Percentiles rank a stretch among this genome's conserved stretches.
These are phyloP conservation scores for Rhagium mordax DNA, from an alignment of 2,888 invertebrate species.

Conservation along the genomic window DNA sequence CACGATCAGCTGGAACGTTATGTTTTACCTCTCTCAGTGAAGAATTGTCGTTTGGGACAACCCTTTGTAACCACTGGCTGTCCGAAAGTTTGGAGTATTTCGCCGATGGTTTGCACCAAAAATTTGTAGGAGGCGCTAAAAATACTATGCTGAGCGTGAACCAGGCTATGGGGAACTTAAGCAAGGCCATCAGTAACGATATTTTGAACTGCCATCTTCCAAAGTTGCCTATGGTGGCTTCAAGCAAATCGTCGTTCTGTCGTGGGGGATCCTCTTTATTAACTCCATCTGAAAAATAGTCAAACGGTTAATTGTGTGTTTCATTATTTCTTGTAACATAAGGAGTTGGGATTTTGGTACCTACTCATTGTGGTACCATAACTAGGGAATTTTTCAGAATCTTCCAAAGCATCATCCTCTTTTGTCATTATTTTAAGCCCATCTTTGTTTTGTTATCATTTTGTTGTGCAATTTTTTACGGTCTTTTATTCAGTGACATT, in stretches of 20 bases:
- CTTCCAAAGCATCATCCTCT: slow-evolving; percentile 2
- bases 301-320: no score
- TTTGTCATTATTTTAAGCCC: not conserved
- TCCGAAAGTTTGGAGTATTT: slow-evolving; percentile 60
- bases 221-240: slow-evolving; percentile 72
- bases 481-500: not conserved
- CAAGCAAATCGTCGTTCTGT: slow-evolving; percentile 43
- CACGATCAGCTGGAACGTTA: not conserved
- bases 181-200: slow-evolving; percentile 72
- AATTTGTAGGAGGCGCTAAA: slow-evolving; percentile 75
- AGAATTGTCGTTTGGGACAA: slow-evolving; percentile 44
- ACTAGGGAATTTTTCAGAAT: not conserved
- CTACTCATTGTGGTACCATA: slow-evolving; percentile 20
- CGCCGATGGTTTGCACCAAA: slow-evolving; percentile 72
- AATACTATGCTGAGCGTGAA: slow-evolving; percentile 77
- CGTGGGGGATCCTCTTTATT: not conserved
- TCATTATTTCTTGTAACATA: no score
- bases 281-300: slow-evolving; percentile 35
- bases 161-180: slow-evolving; percentile 77
- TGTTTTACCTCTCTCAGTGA: slow-evolving; percentile 47
- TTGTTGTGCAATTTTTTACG: not conserved
- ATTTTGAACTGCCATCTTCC: slow-evolving; percentile 75
- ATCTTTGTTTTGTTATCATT: slow-evolving; percentile 1
- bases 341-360: no score
- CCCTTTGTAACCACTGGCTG: slow-evolving; percentile 70